Base-by-base conservation (phyloP, 2,888 invertebrate genomes). In the Tenthredo livida region DNA sequence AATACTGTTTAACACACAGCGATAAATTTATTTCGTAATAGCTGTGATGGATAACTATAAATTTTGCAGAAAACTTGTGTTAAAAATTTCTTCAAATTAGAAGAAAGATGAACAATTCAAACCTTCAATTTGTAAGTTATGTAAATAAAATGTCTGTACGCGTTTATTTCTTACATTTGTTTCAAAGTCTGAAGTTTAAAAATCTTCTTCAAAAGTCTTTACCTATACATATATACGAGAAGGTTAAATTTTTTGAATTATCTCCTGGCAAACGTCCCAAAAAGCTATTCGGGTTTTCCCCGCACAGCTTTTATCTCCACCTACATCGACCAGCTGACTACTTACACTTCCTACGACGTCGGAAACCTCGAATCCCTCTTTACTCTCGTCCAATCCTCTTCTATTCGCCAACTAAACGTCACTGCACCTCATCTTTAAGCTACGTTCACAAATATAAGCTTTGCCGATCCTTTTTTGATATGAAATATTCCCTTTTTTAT, bases 281-380 rank as follows among this genome's bases (percentile, higher is more conserved):
- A 77, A 77, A 77, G 54, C 47, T 54, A 33, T 50, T 29, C 77
- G 29, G 54, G 33, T 9, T 54, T 33, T 54, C 4, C 54, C 43
- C n/a, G 77, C 47, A 47, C 54, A 50, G 77, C 77, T 77, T 77
- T 77, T 77, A 77, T 77, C 77, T 54, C n/a, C 77, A 29, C 50
- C 50, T 54, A 40, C 77, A 77, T 77, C 77, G 54, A 77, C 77
- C 47, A 77, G 25, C 77, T 77, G 54, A 77, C 77, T 77, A 77
- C 77, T 77, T 33, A 77, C 77, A 77, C 77, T 77, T 54, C 29
- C 50, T 77, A 50, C 75, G 2, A 33, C 17, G 75, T 77, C 29
- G 29, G 75, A 15, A 67, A 50, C 17, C 75, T 2, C 50, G 47
- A 50, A 77, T 77, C 47, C 75, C 50, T 50, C 37, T 43, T 37